Conservation (phyloP, 1,140 invertebrate genomes). For the Idris sp. region DNA sequence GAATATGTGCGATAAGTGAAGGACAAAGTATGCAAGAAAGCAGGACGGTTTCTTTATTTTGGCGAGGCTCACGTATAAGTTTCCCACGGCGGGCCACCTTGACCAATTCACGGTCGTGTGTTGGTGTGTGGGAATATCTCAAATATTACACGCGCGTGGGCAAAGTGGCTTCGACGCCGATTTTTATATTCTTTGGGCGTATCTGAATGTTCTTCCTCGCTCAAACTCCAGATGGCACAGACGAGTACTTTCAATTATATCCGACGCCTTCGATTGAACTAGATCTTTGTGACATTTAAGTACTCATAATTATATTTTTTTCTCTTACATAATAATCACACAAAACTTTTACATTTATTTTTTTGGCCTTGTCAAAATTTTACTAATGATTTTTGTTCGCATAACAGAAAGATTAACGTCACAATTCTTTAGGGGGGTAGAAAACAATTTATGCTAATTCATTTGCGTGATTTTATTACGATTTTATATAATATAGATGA, state of each 20-base stretch:
- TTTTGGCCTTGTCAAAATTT: constrained; percentile 50
- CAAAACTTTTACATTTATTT: too few species aligned
- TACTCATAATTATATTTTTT: too few species aligned
- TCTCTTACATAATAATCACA: too few species aligned
- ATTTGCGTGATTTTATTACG: constrained; percentile 42
- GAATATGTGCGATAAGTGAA: constrained; percentile 48
- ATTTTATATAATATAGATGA: constrained; percentile 61
- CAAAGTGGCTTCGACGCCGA: constrained; percentile 66
- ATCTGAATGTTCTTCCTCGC: constrained; percentile 50
- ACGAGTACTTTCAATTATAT: constrained; percentile 60
- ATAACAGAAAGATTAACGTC: constrained; percentile 37
- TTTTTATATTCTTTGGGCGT: constrained; percentile 76
- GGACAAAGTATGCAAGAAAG: constrained; percentile 34
- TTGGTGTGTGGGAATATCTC: constrained; percentile 75
- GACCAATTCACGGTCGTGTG: constrained; percentile 45
- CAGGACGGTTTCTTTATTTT: constrained; percentile 62
- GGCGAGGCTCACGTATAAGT: constrained; percentile 75
- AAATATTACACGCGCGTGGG: constrained; percentile 76
- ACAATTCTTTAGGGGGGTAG: constrained; percentile 43
- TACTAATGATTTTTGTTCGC: constrained; percentile 48
- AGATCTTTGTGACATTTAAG: constrained; percentile 38
- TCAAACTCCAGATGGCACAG: constrained; percentile 52
- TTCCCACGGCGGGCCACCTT: constrained; percentile 75
- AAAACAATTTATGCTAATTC: constrained; percentile 55
- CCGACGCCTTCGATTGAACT: constrained; percentile 54